These are phyloP conservation scores for Neomonachus schauinslandi DNA, from an alignment of 2,113 vertebrate genomes.

Conservation along the genomic window DNA sequence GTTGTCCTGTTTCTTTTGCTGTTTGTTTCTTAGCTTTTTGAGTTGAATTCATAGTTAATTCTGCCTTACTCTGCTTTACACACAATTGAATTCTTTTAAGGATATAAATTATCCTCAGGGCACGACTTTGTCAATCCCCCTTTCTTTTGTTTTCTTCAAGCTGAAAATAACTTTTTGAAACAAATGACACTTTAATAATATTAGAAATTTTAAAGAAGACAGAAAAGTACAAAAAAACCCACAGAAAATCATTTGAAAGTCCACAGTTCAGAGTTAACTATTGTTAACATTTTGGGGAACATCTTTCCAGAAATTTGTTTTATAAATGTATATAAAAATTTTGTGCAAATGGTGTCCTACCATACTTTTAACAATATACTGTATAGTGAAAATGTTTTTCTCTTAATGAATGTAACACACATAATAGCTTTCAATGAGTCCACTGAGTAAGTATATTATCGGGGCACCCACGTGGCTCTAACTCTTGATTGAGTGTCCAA, in stretches of 20 bases:
- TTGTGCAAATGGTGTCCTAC: not conserved
- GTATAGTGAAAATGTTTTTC: not conserved
- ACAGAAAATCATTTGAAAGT: not conserved
- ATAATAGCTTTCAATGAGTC: not conserved
- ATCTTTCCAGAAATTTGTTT: not conserved
- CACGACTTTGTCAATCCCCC: not conserved
- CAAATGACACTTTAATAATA: not conserved
- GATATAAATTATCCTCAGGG: not conserved
- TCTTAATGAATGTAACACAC: not conserved
- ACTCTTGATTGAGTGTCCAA: no score
- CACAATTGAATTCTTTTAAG: not conserved
- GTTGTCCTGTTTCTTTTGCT: not conserved
- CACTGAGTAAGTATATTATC: not conserved
- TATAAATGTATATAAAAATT: not conserved
- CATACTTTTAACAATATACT: not conserved
- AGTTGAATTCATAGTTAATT: not conserved
- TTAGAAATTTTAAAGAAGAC: not conserved
- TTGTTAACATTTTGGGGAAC: not conserved
- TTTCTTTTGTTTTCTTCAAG: not conserved
- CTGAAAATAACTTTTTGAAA: not conserved
- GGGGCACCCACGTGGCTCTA: not conserved
- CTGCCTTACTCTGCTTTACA: not conserved
- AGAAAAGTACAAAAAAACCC: not conserved
- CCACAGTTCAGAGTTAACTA: not conserved
- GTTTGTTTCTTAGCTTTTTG: not conserved